Evolutionary conservation across 2,888 invertebrate genomes (phyloP), one percentile per base, ranked within the genome.

Genomic region (Stenchaetothrips biformis): DNA sequence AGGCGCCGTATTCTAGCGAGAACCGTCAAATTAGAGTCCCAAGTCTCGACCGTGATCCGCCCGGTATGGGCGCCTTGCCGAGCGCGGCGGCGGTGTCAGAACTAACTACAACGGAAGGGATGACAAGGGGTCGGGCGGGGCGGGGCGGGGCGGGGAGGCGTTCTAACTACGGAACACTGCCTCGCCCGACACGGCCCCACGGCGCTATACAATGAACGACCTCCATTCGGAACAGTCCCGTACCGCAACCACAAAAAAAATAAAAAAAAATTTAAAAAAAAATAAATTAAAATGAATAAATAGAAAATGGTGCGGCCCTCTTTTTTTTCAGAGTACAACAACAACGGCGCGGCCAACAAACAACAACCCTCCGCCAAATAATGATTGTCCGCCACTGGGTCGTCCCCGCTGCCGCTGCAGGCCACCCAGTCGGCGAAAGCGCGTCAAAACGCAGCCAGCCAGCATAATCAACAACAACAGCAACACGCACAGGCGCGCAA

Each of bases 391-490:
- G 37, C 37, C 37, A 37, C 37, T 37, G 4, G 37, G 37, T 37
- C 37, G 37, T 37, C 37, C 37, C 37, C 37, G 4, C 37, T 37
- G 37, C 37, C 1, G 37, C n/a, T 37, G 37, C 59, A 59, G 59
- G 18, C 59, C 16, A 59, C 59, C 2, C 13, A 53, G 53, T 3
- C 9, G 53, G 53, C 67, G 67, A 21, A 25, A 74, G 67, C 67
- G 67, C 67, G 67, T 74, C 67, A 74, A 21, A 74, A 74, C 67
- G 67, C 67, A 74, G 11, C 67, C 67, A 74, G 25, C 67, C 67
- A 74, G 67, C 67, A 74, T 25, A 74, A 74, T 74, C 67, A 74
- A 74, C 67, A 25, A 21, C 11, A 21, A 74, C 67, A 74, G 25
- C 67, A 74, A 74, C 21, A 74, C 11, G 21, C 8, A 7, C 67